phyloP scores from a whole-genome alignment of 2,113 vertebrate genomes.

The Clupea harengus region DNA sequence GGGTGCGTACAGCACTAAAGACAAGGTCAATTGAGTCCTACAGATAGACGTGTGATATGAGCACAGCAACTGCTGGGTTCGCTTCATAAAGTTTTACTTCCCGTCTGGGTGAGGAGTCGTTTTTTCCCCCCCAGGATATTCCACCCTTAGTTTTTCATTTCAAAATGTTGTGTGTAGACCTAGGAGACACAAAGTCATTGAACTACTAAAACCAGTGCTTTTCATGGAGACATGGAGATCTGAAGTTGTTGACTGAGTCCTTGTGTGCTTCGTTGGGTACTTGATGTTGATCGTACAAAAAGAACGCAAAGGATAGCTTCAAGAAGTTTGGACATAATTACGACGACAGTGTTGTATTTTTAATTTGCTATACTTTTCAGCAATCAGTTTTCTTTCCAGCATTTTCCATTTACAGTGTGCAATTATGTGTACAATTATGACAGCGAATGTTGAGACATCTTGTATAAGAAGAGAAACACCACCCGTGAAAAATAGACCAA shows the following conservation, averaged over 20 bases:
- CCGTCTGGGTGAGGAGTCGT: constrained; percentile 6
- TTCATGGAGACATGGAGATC: background rate
- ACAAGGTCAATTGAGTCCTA: constrained; percentile 24
- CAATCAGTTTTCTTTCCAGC: background rate
- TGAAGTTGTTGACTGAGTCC: background rate
- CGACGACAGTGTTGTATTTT: background rate
- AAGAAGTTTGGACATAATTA: background rate
- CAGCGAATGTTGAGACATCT: background rate
- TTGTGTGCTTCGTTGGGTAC: background rate
- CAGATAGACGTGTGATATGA: constrained; percentile 13
- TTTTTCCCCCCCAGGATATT: background rate
- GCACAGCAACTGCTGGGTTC: constrained; percentile 22
- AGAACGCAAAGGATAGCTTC: background rate
- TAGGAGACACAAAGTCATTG: background rate
- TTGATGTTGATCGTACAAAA: background rate
- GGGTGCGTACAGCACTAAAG: background rate
- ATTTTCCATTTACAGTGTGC: background rate
- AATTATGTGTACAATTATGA: background rate
- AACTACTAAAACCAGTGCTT: constrained; percentile 6
- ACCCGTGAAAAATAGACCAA: background rate
- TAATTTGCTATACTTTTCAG: background rate
- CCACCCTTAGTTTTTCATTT: background rate
- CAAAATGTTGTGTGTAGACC: constrained; percentile 15
- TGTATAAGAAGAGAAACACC: background rate
- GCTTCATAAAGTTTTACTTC: constrained; percentile 33